A percentile compares a stretch with the other conserved stretches of the same genome.
Evolutionary conservation across 2,888 invertebrate genomes (phyloP).

Genomic region (Meiosimyza platycephala): DNA sequence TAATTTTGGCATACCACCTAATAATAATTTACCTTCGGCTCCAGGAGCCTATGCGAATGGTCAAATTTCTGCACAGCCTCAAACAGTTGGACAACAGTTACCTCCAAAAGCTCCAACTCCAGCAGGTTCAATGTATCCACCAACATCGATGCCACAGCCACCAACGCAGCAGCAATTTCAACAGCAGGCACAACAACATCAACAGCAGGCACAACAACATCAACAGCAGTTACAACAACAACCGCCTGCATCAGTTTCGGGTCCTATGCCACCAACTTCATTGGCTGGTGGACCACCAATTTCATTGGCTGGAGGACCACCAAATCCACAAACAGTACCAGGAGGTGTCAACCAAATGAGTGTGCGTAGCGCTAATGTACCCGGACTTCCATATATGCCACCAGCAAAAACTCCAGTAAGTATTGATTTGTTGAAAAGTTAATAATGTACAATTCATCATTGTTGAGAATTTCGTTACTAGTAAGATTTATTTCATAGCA

Average conservation of each 20-base stretch:
- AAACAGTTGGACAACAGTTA: neutral
- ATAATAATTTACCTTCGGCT: conserved; percentile 41
- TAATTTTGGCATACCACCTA: conserved; percentile 38
- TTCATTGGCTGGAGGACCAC: conserved; percentile 18
- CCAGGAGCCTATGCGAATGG: conserved; percentile 51
- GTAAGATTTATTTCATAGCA: no score
- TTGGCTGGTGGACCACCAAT: conserved; percentile 31
- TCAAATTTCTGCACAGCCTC: conserved; percentile 41
- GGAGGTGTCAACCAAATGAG: conserved; percentile 60
- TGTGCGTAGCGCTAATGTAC: conserved; percentile 57
- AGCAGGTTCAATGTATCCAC: conserved; percentile 37
- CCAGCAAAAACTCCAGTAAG: conserved; percentile 52
- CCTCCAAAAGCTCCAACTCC: conserved; percentile 39
- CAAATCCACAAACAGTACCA: conserved; percentile 51
- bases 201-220: neutral
- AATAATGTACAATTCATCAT: no score
- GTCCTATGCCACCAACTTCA: conserved; percentile 18
- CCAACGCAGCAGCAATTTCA: neutral
- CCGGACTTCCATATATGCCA: conserved; percentile 65
- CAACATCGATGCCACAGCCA: conserved; percentile 16
- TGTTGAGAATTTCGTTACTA: no score
- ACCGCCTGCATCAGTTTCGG: neutral
- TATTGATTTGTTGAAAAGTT: neutral
- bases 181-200: conserved; percentile 13
- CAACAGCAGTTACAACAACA: neutral